These are phyloP conservation scores for Drosophila mauritiana DNA, from an alignment of 1,140 invertebrate species.

Conservation along the genomic window DNA sequence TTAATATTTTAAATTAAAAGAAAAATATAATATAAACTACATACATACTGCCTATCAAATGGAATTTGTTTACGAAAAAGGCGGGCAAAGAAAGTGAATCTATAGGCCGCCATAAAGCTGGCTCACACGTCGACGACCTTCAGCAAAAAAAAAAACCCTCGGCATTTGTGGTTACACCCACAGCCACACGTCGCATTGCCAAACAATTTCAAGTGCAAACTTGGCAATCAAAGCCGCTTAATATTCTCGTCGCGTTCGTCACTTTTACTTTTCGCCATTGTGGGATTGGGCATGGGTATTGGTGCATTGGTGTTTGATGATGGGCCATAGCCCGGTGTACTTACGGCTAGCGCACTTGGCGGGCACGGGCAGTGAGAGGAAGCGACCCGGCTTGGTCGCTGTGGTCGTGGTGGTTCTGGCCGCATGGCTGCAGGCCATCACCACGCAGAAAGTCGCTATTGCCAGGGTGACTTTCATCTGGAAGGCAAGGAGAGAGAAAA, in stretches of 20 bases:
- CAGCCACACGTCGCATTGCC: conserved; percentile 67
- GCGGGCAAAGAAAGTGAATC: conserved; percentile 56
- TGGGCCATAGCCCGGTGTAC: conserved; percentile 79
- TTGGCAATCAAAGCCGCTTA: conserved; percentile 61
- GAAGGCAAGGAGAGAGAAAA: conserved; percentile 26
- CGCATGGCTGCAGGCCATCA: conserved; percentile 74
- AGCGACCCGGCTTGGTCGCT: conserved; percentile 87
- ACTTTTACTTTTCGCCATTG: conserved; percentile 73
- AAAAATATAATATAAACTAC: background rate
- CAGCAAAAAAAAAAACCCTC: conserved; percentile 21
- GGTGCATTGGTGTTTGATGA: background rate
- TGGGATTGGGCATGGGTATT: background rate
- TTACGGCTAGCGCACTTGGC: conserved; percentile 93
- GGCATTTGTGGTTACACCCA: conserved; percentile 47
- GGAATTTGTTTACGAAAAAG: conserved; percentile 25
- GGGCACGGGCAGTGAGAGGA: conserved; percentile 91
- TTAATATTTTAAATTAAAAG: too few species aligned
- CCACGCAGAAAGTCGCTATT: conserved; percentile 84
- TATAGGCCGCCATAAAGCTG: conserved; percentile 4
- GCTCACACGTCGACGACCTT: conserved; percentile 67
- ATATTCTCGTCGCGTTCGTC: conserved; percentile 54
- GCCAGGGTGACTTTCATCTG: conserved; percentile 84
- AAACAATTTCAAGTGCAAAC: conserved; percentile 79
- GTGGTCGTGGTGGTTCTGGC: conserved; percentile 81
- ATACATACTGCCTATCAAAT: background rate